These are phyloP conservation scores for Rynchops niger DNA, from an alignment of 2,113 vertebrate species.

Conservation along the genomic window DNA sequence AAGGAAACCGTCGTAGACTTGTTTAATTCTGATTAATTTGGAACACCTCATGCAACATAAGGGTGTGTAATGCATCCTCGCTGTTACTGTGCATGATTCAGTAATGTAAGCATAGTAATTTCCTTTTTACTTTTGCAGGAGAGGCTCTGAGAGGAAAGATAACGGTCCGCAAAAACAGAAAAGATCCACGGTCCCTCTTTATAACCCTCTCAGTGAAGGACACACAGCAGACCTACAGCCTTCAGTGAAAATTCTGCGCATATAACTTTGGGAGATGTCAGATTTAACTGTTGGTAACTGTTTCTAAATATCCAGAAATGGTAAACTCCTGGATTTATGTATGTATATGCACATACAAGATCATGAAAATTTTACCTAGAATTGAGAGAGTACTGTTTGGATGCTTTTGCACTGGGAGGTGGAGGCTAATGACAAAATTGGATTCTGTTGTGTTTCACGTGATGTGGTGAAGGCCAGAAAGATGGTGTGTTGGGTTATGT, in stretches of 20 bases:
- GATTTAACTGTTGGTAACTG: background rate
- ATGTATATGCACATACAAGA: background rate
- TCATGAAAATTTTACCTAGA: background rate
- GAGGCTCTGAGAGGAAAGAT: constrained; percentile 85
- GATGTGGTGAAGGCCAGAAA: background rate
- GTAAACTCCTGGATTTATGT: background rate
- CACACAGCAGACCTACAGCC: constrained; percentile 81
- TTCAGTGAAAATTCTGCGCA: constrained; percentile 73
- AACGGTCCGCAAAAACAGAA: constrained; percentile 86
- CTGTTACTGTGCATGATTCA: background rate
- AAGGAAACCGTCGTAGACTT: background rate
- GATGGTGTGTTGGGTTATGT: background rate
- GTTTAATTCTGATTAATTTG: background rate
- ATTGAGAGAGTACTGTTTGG: background rate
- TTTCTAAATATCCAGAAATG: background rate
- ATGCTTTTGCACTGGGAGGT: background rate
- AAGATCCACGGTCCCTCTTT: constrained; percentile 89
- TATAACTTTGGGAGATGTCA: background rate
- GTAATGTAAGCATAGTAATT: background rate
- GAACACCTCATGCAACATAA: background rate
- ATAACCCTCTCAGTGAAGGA: constrained; percentile 81
- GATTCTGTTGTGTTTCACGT: background rate
- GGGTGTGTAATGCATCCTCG: background rate
- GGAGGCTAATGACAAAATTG: background rate
- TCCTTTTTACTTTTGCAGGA: constrained; percentile 73